A percentile compares a stretch with the other conserved stretches of the same genome.
These are phyloP conservation scores for Camelus dromedarius DNA, from an alignment of 2,113 vertebrate genomes.

Conservation along the genomic window DNA sequence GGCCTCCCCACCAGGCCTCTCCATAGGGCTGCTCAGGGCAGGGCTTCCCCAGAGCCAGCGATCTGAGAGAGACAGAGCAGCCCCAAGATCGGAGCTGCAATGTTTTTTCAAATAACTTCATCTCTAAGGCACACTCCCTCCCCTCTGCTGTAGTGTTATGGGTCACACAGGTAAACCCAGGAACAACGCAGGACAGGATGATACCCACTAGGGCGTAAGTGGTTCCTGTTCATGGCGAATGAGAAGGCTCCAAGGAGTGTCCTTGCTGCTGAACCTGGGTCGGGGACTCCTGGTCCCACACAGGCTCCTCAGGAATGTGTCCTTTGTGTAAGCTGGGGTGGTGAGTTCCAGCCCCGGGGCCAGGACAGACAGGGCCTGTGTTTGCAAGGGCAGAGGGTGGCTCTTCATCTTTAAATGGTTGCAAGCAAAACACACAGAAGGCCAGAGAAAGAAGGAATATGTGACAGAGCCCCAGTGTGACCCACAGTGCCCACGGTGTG, in stretches of 20 bases:
- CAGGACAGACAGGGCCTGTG: neutral
- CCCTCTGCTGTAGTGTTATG: neutral
- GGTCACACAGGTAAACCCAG: neutral
- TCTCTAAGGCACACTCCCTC: neutral
- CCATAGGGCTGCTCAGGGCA: neutral
- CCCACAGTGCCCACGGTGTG: rapidly evolving
- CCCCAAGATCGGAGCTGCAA: neutral
- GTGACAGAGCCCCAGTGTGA: neutral
- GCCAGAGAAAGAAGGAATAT: neutral
- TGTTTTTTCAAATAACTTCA: neutral
- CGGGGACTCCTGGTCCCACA: neutral
- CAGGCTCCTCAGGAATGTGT: neutral
- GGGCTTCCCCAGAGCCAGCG: neutral
- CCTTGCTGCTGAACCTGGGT: too few relatives aligned
- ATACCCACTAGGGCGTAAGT: rapidly evolving
- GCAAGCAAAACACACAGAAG: neutral
- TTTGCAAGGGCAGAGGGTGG: neutral
- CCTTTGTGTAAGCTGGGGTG: neutral
- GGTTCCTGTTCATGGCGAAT: rapidly evolving
- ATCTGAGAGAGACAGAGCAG: neutral
- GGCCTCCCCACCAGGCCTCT: neutral
- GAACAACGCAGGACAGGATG: neutral
- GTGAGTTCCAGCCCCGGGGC: neutral
- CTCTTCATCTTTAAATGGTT: neutral
- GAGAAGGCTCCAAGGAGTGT: neutral